These are phyloP conservation scores for Sinopyrophorus schimmeli DNA, from an alignment of 2,888 invertebrate species.

Conservation along the genomic window DNA sequence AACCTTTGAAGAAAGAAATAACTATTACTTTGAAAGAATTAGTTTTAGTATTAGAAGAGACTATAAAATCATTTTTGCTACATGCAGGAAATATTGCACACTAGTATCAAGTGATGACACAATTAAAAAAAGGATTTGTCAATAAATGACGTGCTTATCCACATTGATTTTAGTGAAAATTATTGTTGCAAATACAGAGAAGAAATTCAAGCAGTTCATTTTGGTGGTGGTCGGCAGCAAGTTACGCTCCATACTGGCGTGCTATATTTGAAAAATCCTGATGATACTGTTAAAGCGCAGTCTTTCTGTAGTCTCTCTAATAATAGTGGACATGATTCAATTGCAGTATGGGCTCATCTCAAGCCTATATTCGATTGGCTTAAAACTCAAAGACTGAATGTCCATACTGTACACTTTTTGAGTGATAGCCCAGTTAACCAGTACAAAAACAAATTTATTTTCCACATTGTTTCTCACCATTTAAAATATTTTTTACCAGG, in stretches of 20 bases:
- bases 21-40: neutral
- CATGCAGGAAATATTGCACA: slow-evolving; percentile 14
- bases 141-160: slow-evolving; percentile 24
- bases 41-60: slow-evolving; percentile 11
- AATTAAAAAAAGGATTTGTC: too few relatives aligned
- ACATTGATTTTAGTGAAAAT: slow-evolving; percentile 27
- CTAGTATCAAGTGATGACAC: too few relatives aligned
- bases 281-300: slow-evolving; percentile 4
- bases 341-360: slow-evolving; percentile 23
- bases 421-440: slow-evolving; percentile 23
- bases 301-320: slow-evolving; percentile 21
- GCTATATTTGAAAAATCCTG: slow-evolving; percentile 12
- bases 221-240: slow-evolving; percentile 18
- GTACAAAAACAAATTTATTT: slow-evolving; percentile 11
- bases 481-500: slow-evolving; percentile 4
- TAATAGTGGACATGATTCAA: slow-evolving; percentile 20
- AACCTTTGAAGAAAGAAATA: neutral
- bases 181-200: slow-evolving; percentile 13
- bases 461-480: slow-evolving; percentile 1
- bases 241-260: slow-evolving; percentile 22
- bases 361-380: slow-evolving; percentile 12
- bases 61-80: neutral
- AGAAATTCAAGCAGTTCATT: slow-evolving; percentile 23
- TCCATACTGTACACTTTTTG: slow-evolving; percentile 14
- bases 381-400: neutral